Evolutionary conservation across 2,113 vertebrate genomes (phyloP).

Genomic region (Picathartes gymnocephalus): DNA sequence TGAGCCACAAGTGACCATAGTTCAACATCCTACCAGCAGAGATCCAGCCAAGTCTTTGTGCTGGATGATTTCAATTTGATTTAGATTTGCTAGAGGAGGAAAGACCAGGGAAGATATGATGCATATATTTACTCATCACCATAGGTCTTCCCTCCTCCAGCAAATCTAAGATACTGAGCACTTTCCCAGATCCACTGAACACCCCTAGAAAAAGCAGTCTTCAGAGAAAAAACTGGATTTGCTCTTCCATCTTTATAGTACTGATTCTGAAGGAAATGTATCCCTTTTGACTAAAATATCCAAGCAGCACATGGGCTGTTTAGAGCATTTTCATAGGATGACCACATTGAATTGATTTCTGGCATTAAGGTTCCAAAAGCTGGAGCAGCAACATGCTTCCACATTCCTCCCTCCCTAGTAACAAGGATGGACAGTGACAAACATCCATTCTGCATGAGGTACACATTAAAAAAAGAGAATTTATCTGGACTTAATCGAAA

Average conservation of each 20-base stretch:
- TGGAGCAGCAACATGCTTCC: background rate
- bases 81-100: background rate
- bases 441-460: conserved; percentile 31
- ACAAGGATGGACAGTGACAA: conserved; percentile 14
- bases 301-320: background rate
- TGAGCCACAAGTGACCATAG: accelerated
- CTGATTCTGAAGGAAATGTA: background rate
- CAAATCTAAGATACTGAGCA: background rate
- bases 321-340: background rate
- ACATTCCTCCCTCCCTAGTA: conserved; percentile 19
- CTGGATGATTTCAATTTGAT: background rate
- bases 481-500: conserved; percentile 61
- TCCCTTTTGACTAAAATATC: background rate
- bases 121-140: background rate
- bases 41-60: background rate
- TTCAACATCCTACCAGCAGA: background rate
- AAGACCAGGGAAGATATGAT: background rate
- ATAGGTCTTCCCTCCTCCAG: background rate
- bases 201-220: background rate
- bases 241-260: background rate
- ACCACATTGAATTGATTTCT: conserved; percentile 31
- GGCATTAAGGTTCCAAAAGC: background rate
- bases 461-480: conserved; percentile 6
- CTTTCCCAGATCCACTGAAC: background rate
- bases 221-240: background rate